Percentiles rank a stretch among this genome's conserved stretches.
These are phyloP conservation scores for Taxidea taxus DNA, from an alignment of 2,113 vertebrate species.

Conservation along the genomic window DNA sequence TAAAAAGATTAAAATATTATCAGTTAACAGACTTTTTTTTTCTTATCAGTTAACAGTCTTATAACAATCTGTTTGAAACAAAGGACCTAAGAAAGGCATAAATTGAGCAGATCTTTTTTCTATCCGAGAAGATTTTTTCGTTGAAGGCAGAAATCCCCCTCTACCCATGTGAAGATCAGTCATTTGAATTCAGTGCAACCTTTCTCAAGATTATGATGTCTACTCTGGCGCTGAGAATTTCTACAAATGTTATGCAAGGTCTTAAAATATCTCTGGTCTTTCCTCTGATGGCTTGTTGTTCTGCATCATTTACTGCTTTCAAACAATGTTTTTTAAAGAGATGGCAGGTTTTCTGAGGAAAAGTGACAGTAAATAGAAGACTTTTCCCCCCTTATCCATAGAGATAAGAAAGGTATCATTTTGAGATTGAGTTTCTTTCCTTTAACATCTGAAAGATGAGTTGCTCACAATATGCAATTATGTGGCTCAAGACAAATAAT, in stretches of 20 bases:
- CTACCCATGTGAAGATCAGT: neutral
- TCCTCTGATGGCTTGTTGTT: slow-evolving; percentile 71
- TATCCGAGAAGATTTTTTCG: neutral
- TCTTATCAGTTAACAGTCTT: neutral
- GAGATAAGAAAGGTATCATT: slow-evolving; percentile 75
- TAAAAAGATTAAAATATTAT: neutral
- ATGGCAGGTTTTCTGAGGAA: slow-evolving; percentile 72
- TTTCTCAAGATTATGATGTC: neutral
- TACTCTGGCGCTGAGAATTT: neutral
- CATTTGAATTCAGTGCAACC: neutral
- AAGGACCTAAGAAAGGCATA: neutral
- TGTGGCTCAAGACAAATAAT: slow-evolving; percentile 64
- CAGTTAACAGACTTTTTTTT: neutral
- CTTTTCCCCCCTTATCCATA: slow-evolving; percentile 17
- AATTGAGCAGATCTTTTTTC: neutral
- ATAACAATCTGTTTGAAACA: neutral
- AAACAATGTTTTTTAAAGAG: slow-evolving; percentile 59
- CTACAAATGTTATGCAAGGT: slow-evolving; percentile 67
- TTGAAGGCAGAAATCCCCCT: neutral
- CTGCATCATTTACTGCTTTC: slow-evolving; percentile 74
- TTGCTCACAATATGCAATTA: slow-evolving; percentile 32
- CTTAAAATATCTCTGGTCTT: slow-evolving; percentile 31
- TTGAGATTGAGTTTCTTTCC: slow-evolving; percentile 67
- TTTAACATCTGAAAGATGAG: slow-evolving; percentile 52
- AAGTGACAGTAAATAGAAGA: slow-evolving; percentile 67